These are phyloP conservation scores for Germaria angustata DNA, from an alignment of 2,888 invertebrate species.

Conservation along the genomic window DNA sequence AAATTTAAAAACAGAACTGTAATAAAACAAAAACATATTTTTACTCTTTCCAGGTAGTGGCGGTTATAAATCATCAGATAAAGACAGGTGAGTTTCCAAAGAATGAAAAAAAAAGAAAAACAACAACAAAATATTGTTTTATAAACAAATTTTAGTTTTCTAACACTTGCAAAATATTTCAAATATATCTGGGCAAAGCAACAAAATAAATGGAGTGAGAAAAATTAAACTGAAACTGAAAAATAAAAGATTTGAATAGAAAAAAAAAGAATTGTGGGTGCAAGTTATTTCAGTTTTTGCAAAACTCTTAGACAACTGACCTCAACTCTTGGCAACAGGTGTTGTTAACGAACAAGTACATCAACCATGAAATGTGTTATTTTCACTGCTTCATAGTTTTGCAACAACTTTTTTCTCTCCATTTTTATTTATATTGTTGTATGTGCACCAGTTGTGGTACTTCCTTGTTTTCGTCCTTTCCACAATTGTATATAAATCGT, in stretches of 20 bases:
- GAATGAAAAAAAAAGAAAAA: slow-evolving; percentile 33
- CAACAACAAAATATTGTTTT: slow-evolving; percentile 31
- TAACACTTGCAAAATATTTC: slow-evolving; percentile 36
- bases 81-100: slow-evolving; percentile 86
- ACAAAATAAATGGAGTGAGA: neutral
- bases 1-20: neutral
- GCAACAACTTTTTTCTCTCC: slow-evolving; percentile 7
- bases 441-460: neutral
- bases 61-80: slow-evolving; percentile 90
- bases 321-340: slow-evolving; percentile 58
- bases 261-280: slow-evolving; percentile 15
- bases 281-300: slow-evolving; percentile 43
- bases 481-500: slow-evolving; percentile 37
- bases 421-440: neutral
- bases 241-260: neutral
- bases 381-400: slow-evolving; percentile 20
- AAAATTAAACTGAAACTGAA: neutral
- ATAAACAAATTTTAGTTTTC: slow-evolving; percentile 37
- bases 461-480: slow-evolving; percentile 7
- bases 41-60: slow-evolving; percentile 85
- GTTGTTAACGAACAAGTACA: slow-evolving; percentile 33
- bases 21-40: slow-evolving; percentile 51
- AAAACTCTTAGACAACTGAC: slow-evolving; percentile 30
- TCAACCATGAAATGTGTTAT: neutral
- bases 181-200: slow-evolving; percentile 12